Base-by-base conservation (phyloP, 2,888 invertebrate species). In the Papilio elwesi region DNA sequence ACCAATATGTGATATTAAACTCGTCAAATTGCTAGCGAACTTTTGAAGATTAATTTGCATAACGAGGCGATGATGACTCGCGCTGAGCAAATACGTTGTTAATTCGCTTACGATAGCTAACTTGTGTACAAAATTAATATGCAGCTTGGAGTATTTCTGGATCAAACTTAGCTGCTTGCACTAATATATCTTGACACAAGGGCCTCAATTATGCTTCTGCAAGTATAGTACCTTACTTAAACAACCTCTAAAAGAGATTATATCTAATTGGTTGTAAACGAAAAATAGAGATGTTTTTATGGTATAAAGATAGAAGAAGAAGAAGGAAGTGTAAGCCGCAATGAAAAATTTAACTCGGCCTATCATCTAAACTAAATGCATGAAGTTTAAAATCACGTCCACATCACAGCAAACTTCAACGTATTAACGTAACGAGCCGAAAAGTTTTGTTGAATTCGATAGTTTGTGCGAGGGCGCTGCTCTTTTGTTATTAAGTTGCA, bases 1-100 rank as follows among this genome's bases (percentile, higher is more conserved):
- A 52, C 59, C 62, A 52, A 74, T 65, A 64, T 74, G 55, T 52
- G 67, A 59, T 70, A 65, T 65, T 70, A 65, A 70, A 65, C 48
- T 55, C 48, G 12, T 64, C 38, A 70, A 64, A 49, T 64, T 65
- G 26, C 15, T 16, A 59, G 67, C 15, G 59, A 71, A 62, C 51
- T 67, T 71, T 36, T 26, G 9, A 52, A 67, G 47, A 13, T 51
- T 67, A 62, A 67, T 71, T 71, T 71, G 47, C 71, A 67, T 67
- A 67, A 71, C 59, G 67, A 67, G 67, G 57, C 67, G 47, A 62
- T 36, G 51, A 71, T 66, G 49, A 66, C 51, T 52, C 62, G 62
- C 59, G 65, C 49, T 47, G 26, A 67, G 71, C 55, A 67, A 62
- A 62, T 62, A 62, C 62, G 47, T n/a, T 59, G 66, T 59, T 67